A percentile compares a stretch with the other conserved stretches of the same genome.
Evolutionary conservation across 1,140 invertebrate genomes (phyloP).

Genomic region (Apis mellifera): Amel_HAv3.1 CM009942.2:10807001-10807500

Average conservation of each 20-base stretch:
- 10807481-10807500: slow-evolving; percentile 62
- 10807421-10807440: not conserved
- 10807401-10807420: slow-evolving; percentile 3
- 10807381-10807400: slow-evolving; percentile 7
- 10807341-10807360: not conserved
- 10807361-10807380: not conserved
- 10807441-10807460: slow-evolving; percentile 5
- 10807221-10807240: not conserved
- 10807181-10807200: too few species aligned
- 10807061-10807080: slow-evolving; percentile 7
- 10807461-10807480: slow-evolving; percentile 51
- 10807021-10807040: slow-evolving; percentile 6
- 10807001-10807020: slow-evolving; percentile 48
- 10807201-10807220: not conserved
- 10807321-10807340: not conserved
- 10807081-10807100: not conserved
- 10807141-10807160: not conserved
- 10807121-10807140: not conserved
- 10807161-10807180: not conserved
- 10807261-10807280: not conserved
- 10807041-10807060: not conserved
- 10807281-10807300: too few species aligned
- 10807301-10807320: too few species aligned
- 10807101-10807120: not conserved
- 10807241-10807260: slow-evolving; percentile 9